phyloP scores from a whole-genome alignment of 2,797 vertebrate genomes.

The Falco biarmicus region DNA sequence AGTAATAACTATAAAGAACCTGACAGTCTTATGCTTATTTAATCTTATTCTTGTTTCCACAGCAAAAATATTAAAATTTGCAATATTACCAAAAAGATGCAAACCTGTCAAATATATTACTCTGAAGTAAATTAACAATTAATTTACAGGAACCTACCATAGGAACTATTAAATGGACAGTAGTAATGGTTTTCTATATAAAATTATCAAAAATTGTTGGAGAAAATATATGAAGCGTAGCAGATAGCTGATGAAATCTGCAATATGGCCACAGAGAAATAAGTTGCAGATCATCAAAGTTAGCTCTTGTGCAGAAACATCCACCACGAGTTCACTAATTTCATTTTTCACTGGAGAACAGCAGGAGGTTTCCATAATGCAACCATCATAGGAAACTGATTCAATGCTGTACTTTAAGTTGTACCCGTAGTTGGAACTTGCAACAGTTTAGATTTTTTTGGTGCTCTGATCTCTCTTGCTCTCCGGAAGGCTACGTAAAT shows the following conservation, averaged over 20 bases:
- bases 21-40: background rate
- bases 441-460: conserved; percentile 12
- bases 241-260: conserved; percentile 35
- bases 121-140: conserved; percentile 61
- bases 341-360: background rate
- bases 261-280: conserved; percentile 12
- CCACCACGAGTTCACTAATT: background rate
- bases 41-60: conserved; percentile 26
- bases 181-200: conserved; percentile 66
- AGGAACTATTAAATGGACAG: conserved; percentile 56
- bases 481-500: conserved; percentile 10
- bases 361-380: conserved; percentile 6
- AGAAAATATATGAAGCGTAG: conserved; percentile 50
- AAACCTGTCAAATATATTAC: conserved; percentile 66
- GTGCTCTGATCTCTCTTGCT: conserved; percentile 43
- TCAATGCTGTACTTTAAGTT: background rate
- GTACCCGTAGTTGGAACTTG: conserved; percentile 36
- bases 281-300: conserved; percentile 1
- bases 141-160: conserved; percentile 37
- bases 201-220: conserved; percentile 76
- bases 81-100: conserved; percentile 58
- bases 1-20: conserved; percentile 13
- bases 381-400: background rate
- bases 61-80: conserved; percentile 60
- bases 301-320: background rate